Evolutionary conservation across 2,888 invertebrate species (phyloP), one percentile per base, ranked within the genome.

Genomic region (Meganola albula): DNA sequence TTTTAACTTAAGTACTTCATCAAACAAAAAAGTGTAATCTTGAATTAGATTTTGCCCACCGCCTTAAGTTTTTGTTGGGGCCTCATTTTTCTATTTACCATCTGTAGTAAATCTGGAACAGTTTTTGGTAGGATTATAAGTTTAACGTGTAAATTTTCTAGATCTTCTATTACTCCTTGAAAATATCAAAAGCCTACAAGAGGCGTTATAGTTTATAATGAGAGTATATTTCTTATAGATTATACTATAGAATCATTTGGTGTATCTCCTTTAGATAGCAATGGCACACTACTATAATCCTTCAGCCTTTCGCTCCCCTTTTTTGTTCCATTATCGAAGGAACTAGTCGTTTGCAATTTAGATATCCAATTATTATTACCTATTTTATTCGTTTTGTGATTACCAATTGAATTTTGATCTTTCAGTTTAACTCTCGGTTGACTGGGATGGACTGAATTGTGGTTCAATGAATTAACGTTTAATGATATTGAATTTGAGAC

Each of bases 361-460:
- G 83, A 68, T 44, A 85, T 74, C 84, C 86, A 87, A 63, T 85
- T 85, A 42, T 87, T 87, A 62, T 85, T 86, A 42, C 83, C 86
- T 55, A 78, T 62, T 57, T 80, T 80, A 63, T 69, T 75, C 16
- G 69, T 57, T 46, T 75, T 80, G 50, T 76, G 70, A 44, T 76
- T 79, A 11, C 69, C 67, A 18, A 76, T 55, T 2, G 75, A 63
- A 27, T 74, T 79, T 31, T 74, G 71, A 20, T 83, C 83, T 64
- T 79, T 85, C 61, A 84, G 57, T 52, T 80, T 83, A 0, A 83
- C 80, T 47, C 74, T 69, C 0, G 82, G 78, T 37, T 75, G 79
- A 8, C 65, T 62, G 27, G 50, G 48, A 27, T 73, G 70, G 54
- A 72, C 63, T 1, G 74, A 63, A 33, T 73, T 77, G 40, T 80